Evolutionary conservation across 37 sponge, comb jelly and placozoan species (phyloP).

Genomic region (Ianthella basta): DNA sequence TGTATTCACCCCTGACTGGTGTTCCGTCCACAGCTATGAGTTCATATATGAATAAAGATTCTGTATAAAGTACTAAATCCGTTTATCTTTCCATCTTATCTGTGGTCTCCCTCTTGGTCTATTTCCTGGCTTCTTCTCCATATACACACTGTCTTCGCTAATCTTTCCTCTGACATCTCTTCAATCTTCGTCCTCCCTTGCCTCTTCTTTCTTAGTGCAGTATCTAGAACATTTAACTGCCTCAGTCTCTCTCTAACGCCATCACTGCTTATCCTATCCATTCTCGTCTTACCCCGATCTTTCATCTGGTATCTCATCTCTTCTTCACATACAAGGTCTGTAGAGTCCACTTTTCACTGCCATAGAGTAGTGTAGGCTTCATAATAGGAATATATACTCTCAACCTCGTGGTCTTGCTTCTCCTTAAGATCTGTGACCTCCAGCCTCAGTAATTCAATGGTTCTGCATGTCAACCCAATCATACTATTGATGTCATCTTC

Average conservation of each 20-base stretch:
- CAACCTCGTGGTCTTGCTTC: too few relatives aligned
- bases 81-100: neutral
- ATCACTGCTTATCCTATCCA: constrained; percentile 1
- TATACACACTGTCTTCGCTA: constrained; percentile 6
- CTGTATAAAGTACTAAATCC: neutral
- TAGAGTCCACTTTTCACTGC: constrained; percentile 4
- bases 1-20: too few relatives aligned
- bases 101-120: neutral
- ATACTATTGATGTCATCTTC: too few relatives aligned
- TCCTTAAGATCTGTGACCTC: too few relatives aligned
- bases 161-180: constrained; percentile 14
- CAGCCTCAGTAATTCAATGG: too few relatives aligned
- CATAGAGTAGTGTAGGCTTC: too few relatives aligned
- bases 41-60: too few relatives aligned
- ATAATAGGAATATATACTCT: too few relatives aligned
- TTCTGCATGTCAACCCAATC: too few relatives aligned
- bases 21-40: too few relatives aligned
- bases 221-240: neutral
- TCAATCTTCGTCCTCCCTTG: neutral
- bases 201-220: neutral
- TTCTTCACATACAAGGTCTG: neutral
- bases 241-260: neutral
- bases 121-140: neutral
- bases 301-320: neutral
- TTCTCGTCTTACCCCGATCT: neutral